Percentiles rank a stretch among this genome's conserved stretches.
These are phyloP conservation scores for Acanthisitta chloris DNA, from an alignment of 2,113 vertebrate genomes.

Conservation along the genomic window DNA sequence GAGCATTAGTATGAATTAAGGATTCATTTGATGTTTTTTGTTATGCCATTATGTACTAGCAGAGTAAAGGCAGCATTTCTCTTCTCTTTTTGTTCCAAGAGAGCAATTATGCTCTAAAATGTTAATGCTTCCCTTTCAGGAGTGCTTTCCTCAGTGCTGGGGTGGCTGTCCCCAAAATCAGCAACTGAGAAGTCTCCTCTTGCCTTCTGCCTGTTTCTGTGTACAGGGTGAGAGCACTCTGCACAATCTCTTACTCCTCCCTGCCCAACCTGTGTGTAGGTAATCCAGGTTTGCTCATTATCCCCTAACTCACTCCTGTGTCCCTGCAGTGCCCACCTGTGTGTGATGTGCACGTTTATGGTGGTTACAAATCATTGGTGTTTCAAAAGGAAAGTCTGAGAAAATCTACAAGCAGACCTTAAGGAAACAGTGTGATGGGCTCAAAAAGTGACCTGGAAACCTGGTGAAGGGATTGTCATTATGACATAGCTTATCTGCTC, in stretches of 20 bases:
- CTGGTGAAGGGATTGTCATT: neutral
- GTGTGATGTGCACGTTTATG: neutral
- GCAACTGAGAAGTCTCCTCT: neutral
- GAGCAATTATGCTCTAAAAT: neutral
- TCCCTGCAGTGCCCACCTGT: no score
- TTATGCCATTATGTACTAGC: neutral
- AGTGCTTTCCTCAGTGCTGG: neutral
- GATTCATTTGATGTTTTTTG: neutral
- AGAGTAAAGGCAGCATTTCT: neutral
- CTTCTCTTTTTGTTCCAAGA: neutral
- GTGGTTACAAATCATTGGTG: neutral
- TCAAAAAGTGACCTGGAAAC: neutral
- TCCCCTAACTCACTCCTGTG: no score
- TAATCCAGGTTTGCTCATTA: neutral
- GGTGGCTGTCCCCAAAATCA: neutral
- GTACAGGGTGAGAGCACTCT: neutral
- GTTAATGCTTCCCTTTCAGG: neutral
- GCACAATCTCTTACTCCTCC: neutral
- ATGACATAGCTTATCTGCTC: neutral
- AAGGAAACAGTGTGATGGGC: neutral
- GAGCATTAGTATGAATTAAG: neutral
- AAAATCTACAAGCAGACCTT: neutral
- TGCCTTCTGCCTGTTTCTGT: neutral
- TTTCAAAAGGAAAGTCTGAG: neutral
- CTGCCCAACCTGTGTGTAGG: accelerated